Base-by-base conservation (phyloP, 1,140 invertebrate species). In the Drosophila jambulina region DNA sequence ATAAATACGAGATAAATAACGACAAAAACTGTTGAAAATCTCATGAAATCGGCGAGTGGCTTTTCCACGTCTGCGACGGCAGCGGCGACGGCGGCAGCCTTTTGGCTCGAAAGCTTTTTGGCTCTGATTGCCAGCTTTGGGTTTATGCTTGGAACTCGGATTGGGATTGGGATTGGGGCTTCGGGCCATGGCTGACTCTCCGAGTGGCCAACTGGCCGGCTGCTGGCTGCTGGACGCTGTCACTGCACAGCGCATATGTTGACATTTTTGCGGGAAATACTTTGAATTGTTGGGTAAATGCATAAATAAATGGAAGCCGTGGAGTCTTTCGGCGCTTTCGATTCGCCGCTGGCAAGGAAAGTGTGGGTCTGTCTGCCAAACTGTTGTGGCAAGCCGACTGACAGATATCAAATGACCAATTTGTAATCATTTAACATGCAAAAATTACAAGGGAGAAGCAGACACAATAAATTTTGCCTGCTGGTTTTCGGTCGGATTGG, bases 161-260 rank as follows among this genome's bases (percentile, higher is more conserved):
- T 46, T 64, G 59, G 65, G 78, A 76, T 57, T 77, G 57, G 57
- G 45, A 21, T 19, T 56, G 61, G 61, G 21, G 51, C 45, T 57
- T 74, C 58, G 61, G 76, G 45, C 43, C 45, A 65, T 69, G 63
- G 58, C 58, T 70, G 59, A 46, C 51, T 57, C 42, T 36, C 43
- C 36, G 45, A 46, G 25, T 57, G 72, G 69, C 40, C 49, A 38
- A 51, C 71, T 61, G 54, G 59, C 57, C 38, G 60, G 48, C 49
- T 51, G 49, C 49, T 34, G 29, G 48, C 25, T 51, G 49, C 53
- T 76, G 63, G 45, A 56, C 48, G 25, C 80, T 86, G 79, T 87
- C 83, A 87, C 72, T 76, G 79, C 83, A 82, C 68, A 77, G 83
- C 76, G 80, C 83, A 86, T 87, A 87, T 87, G 83, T 87, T 86